Evolutionary conservation across 2,888 invertebrate genomes (phyloP), one percentile per base, ranked within the genome.

Genomic region (Lydus trimaculatus): DNA sequence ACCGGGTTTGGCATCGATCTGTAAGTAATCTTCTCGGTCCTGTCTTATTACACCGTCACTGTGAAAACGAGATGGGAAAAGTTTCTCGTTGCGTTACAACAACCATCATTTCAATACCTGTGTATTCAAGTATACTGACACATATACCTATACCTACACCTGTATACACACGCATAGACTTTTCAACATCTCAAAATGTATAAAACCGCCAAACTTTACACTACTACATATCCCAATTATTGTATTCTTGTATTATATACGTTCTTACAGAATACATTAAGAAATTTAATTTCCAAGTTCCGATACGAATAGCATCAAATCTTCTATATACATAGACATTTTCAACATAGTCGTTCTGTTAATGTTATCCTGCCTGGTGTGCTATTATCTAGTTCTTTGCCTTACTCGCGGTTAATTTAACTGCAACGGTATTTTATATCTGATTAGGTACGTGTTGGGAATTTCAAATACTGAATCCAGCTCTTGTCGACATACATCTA

Each of bases 1-100:
- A 77, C 72, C 72, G 75, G 71, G 76, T 74, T n/a, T 76, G 74
- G 75, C 80, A 81, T 82, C 82, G 82, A 81, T 81, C 81, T 79
- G 78, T 78, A 78, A 79, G 78, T 78, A 81, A 81, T 80, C 79
- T 80, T 79, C 76, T 75, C 78, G 72, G 75, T 65, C 72, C 68
- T 75, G 77, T 75, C 77, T 77, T 76, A 77, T 76, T 77, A 76
- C 76, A 68, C 73, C 63, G 36, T 36, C 69, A 48, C 64, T 17
- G 52, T 60, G 60, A 52, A 59, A 20, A 48, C 17, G 72, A 74
- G 73, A 75, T 76, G 75, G 72, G 76, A 73, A 76, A 76, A 76
- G 69, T 76, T 76, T 76, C 73, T 65, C 17, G 31, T 64, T 66
- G 5, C 11, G 15, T 56, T 56, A 52, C 13, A 43, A 56, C 56